Percentiles rank a stretch among this genome's conserved stretches.
Conservation (phyloP, 2,888 invertebrate species). For the Scaptomyza tumidula region DNA sequence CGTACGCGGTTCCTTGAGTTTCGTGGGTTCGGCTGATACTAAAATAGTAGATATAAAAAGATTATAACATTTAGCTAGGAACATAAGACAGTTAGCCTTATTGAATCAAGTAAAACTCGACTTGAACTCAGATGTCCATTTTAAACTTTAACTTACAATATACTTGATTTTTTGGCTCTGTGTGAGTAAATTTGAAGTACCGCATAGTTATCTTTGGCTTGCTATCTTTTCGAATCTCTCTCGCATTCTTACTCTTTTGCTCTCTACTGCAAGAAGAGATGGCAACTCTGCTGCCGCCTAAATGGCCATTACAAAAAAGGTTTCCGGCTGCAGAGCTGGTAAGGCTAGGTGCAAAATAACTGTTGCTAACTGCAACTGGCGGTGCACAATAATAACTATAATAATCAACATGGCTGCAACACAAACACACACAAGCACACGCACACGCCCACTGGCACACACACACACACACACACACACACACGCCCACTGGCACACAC, state of each 20-base stretch:
- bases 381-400: slow-evolving; percentile 69
- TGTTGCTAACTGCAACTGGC: slow-evolving; percentile 58
- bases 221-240: no score
- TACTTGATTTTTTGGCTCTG: not conserved
- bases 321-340: not conserved
- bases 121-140: not conserved
- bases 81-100: no score
- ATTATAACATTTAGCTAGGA: no score
- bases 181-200: slow-evolving; percentile 52
- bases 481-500: slow-evolving; percentile 8
- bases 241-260: not conserved
- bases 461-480: slow-evolving; percentile 15
- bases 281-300: slow-evolving; percentile 37
- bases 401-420: slow-evolving; percentile 68
- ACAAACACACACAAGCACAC: slow-evolving; percentile 32
- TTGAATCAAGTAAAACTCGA: not conserved
- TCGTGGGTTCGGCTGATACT: no score
- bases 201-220: slow-evolving; percentile 49
- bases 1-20: no score
- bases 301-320: slow-evolving; percentile 41
- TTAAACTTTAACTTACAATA: no score
- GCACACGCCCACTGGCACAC: slow-evolving; percentile 11
- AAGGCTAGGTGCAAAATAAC: slow-evolving; percentile 1
- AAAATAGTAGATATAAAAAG: no score
- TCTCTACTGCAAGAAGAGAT: slow-evolving; percentile 19